Evolutionary conservation across 2,113 vertebrate genomes (phyloP).

Genomic region (Pao palembangensis): DNA sequence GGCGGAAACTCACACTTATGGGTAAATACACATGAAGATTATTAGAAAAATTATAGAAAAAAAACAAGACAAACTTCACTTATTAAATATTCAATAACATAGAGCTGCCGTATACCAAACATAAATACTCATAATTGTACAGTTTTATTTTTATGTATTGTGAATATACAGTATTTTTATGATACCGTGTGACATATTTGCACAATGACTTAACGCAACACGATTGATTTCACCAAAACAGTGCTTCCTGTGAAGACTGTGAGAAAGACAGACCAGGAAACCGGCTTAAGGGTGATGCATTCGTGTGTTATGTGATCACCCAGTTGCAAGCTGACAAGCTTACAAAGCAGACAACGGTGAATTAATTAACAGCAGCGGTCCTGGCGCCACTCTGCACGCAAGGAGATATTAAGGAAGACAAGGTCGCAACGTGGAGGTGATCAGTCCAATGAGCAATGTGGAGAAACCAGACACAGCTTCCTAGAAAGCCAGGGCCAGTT

Average conservation of each 20-base stretch:
- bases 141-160: not conserved
- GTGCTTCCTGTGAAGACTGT: too few relatives aligned
- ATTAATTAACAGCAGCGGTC: conserved; percentile 70
- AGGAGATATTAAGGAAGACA: conserved; percentile 62
- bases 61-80: not conserved
- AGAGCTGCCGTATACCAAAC: too few relatives aligned
- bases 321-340: conserved; percentile 30
- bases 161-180: too few relatives aligned
- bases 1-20: too few relatives aligned
- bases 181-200: too few relatives aligned
- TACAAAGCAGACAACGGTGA: conserved; percentile 63
- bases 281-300: conserved; percentile 34
- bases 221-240: too few relatives aligned
- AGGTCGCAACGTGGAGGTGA: conserved; percentile 61
- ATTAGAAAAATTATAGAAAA: too few relatives aligned
- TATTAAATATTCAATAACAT: too few relatives aligned
- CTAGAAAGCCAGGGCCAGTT: conserved; percentile 12
- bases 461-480: conserved; percentile 33
- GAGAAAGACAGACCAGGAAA: conserved; percentile 2
- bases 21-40: too few relatives aligned
- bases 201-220: too few relatives aligned
- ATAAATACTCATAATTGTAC: too few relatives aligned
- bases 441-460: conserved; percentile 26
- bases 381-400: conserved; percentile 44
- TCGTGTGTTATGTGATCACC: conserved; percentile 49